phyloP scores from a whole-genome alignment of 2,113 vertebrate species.

The Noctilio leporinus region DNA sequence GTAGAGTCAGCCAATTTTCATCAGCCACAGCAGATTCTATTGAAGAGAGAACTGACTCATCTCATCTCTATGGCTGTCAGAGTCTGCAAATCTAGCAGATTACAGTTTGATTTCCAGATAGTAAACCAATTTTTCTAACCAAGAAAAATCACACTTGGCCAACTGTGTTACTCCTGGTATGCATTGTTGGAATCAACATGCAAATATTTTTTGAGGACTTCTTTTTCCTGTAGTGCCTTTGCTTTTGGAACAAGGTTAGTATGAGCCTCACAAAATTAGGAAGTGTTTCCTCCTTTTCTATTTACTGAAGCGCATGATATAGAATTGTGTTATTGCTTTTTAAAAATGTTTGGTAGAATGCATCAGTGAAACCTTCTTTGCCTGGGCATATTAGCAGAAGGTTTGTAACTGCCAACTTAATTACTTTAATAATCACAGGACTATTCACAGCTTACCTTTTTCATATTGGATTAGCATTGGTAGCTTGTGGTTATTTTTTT shows the following conservation, averaged over 20 bases:
- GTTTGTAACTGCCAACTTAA: background rate
- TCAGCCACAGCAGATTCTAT: no score
- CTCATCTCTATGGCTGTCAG: no score
- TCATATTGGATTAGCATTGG: background rate
- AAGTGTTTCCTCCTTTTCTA: background rate
- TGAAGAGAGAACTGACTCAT: background rate
- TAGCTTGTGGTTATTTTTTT: background rate
- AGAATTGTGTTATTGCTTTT: background rate
- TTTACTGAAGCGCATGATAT: background rate
- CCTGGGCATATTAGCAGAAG: background rate
- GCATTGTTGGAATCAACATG: background rate
- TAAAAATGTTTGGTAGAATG: background rate
- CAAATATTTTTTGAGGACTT: background rate
- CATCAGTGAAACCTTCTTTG: background rate
- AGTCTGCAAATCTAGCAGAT: background rate
- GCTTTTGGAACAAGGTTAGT: background rate
- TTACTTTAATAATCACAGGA: background rate
- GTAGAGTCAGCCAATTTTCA: background rate
- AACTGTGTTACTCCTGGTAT: background rate
- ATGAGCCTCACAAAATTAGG: background rate
- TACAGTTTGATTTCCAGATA: background rate
- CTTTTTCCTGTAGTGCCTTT: background rate
- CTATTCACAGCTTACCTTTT: background rate
- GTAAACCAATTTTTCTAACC: background rate
- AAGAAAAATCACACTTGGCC: background rate